Percentiles rank a stretch among this genome's conserved stretches.
phyloP scores from a whole-genome alignment of 1,140 invertebrate species.

The Mya arenaria region DNA sequence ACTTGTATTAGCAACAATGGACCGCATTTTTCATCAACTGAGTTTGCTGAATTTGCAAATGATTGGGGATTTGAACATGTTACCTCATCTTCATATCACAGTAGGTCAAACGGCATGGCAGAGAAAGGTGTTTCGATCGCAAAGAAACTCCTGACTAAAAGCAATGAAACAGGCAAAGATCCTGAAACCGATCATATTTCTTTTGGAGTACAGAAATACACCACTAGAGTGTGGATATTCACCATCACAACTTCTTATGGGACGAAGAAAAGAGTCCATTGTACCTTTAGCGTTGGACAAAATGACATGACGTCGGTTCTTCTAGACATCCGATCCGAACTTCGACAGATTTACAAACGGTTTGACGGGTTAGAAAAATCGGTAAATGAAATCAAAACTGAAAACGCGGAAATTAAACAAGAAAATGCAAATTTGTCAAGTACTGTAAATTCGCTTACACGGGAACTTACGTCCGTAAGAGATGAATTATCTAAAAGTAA shows the following conservation, averaged over 20 bases:
- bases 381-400: too few relatives aligned
- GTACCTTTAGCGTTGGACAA: background rate
- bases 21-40: background rate
- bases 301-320: too few relatives aligned
- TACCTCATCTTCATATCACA: background rate
- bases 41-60: conserved; percentile 26
- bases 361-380: too few relatives aligned
- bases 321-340: too few relatives aligned
- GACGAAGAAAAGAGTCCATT: conserved; percentile 31
- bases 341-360: too few relatives aligned
- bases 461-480: too few relatives aligned
- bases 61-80: conserved; percentile 22
- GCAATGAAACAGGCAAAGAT: background rate
- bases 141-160: background rate
- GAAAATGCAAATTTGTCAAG: too few relatives aligned
- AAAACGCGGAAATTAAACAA: too few relatives aligned
- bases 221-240: conserved; percentile 33
- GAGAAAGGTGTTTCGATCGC: background rate
- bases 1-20: conserved; percentile 10
- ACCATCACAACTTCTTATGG: conserved; percentile 53
- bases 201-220: conserved; percentile 57
- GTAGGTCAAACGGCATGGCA: too few relatives aligned
- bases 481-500: too few relatives aligned
- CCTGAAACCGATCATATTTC: too few relatives aligned
- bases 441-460: too few relatives aligned